These are phyloP conservation scores for Hirtodrosophila duncani DNA, from an alignment of 2,888 invertebrate genomes.

Conservation along the genomic window DNA sequence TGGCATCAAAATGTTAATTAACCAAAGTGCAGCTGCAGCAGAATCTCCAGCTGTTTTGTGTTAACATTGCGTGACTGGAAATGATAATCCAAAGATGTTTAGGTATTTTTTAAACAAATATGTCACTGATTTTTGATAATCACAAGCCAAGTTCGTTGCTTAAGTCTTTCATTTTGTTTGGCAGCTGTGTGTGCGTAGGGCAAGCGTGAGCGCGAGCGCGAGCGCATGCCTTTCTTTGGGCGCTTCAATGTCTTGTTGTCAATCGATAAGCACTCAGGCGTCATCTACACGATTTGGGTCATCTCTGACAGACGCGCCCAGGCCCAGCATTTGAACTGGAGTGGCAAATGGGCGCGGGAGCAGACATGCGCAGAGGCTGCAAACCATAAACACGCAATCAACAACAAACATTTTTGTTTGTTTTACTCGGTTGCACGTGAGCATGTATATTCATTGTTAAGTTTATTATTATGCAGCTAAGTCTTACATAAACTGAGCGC, in stretches of 20 bases:
- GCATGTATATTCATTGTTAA: too few species aligned
- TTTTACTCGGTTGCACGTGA: conserved; percentile 39
- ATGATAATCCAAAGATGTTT: conserved; percentile 1
- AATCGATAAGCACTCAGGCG: conserved; percentile 7
- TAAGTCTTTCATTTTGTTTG: conserved; percentile 9
- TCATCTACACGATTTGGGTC: conserved; percentile 22
- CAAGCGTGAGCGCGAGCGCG: too few species aligned
- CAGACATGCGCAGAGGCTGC: conserved; percentile 8
- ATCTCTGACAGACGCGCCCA: conserved; percentile 37
- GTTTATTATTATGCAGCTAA: too few species aligned
- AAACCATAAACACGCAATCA: conserved; percentile 23
- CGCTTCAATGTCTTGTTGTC: conserved; percentile 16
- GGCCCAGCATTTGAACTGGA: background rate
- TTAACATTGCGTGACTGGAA: conserved; percentile 37
- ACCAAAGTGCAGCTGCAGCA: conserved; percentile 30
- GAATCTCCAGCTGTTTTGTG: conserved; percentile 10
- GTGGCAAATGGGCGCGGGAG: conserved; percentile 9
- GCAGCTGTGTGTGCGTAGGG: conserved; percentile 12
- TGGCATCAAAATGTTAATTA: conserved; percentile 46
- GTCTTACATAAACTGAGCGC: conserved; percentile 42
- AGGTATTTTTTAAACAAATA: conserved; percentile 25
- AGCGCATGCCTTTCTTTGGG: too few species aligned
- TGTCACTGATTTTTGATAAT: conserved; percentile 20
- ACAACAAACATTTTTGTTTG: conserved; percentile 13
- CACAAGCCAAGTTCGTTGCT: conserved; percentile 17